phyloP scores from a whole-genome alignment of 1,140 invertebrate genomes.

The Drosophila sulfurigaster region DNA sequence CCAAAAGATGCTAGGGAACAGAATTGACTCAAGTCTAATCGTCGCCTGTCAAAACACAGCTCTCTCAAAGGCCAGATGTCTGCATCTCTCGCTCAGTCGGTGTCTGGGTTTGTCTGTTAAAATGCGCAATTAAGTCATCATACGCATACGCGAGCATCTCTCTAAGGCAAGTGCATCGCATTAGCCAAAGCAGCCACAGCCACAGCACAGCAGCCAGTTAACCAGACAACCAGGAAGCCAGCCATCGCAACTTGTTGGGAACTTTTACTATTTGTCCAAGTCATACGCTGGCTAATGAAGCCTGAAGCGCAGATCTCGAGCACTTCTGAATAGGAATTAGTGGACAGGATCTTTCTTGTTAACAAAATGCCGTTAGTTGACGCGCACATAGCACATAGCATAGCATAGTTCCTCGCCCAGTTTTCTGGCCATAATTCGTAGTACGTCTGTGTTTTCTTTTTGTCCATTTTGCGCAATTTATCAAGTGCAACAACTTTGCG shows the following conservation, averaged over 20 bases:
- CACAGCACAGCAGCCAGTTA: not conserved
- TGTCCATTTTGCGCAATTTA: constrained; percentile 57
- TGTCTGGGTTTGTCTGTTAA: constrained; percentile 57
- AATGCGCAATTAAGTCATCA: constrained; percentile 82
- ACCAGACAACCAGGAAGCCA: constrained; percentile 32
- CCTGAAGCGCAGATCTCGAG: constrained; percentile 42
- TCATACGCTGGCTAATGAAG: constrained; percentile 43
- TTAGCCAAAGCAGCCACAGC: constrained; percentile 55
- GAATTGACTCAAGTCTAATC: constrained; percentile 59
- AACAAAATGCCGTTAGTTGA: constrained; percentile 42
- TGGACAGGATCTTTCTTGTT: constrained; percentile 50
- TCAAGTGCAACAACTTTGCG: constrained; percentile 55
- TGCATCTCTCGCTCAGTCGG: constrained; percentile 2
- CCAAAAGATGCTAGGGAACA: constrained; percentile 37
- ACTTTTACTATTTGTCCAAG: constrained; percentile 27
- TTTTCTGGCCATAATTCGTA: constrained; percentile 20
- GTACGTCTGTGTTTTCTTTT: not conserved
- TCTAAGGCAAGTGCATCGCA: constrained; percentile 44
- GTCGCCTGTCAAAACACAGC: constrained; percentile 76
- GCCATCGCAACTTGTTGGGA: constrained; percentile 12
- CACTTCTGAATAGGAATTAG: constrained; percentile 46
- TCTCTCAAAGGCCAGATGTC: constrained; percentile 36
- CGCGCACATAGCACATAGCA: not conserved
- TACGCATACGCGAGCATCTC: constrained; percentile 67
- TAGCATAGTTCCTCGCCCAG: constrained; percentile 14